A percentile compares a stretch with the other conserved stretches of the same genome.
These are phyloP conservation scores for Petrocephalus schoutedeni DNA, from an alignment of 2,797 vertebrate genomes.

Conservation along the genomic window DNA sequence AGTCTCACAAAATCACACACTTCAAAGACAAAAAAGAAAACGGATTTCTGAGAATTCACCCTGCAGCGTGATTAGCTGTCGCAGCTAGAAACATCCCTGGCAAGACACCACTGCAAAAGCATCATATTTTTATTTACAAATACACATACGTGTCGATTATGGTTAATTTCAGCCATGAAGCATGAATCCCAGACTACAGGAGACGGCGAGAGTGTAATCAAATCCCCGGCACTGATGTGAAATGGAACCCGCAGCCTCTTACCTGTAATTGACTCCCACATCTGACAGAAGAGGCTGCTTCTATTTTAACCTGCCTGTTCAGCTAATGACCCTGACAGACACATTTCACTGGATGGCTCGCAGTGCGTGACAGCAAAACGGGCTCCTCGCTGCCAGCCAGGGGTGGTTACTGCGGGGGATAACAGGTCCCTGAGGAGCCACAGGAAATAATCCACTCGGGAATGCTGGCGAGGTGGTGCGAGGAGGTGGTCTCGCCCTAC, in stretches of 20 bases:
- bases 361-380: background rate
- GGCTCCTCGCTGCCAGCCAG: background rate
- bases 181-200: background rate
- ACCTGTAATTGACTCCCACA: constrained; percentile 19
- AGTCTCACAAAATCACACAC: background rate
- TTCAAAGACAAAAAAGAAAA: background rate
- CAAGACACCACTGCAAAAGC: background rate
- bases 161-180: background rate
- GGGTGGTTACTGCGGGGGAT: background rate
- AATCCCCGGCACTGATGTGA: background rate
- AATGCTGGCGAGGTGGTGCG: background rate
- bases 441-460: background rate
- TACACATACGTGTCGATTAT: background rate
- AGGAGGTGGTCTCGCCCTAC: background rate
- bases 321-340: background rate
- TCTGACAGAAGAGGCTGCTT: background rate
- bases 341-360: background rate
- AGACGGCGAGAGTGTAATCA: background rate
- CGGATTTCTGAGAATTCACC: background rate
- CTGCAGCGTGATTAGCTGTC: background rate
- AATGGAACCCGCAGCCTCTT: background rate
- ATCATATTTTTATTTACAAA: background rate
- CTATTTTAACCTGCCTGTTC: background rate
- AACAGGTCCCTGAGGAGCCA: background rate
- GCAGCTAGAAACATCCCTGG: background rate